These are phyloP conservation scores for Gadopsis bispinosus DNA, from an alignment of 2,797 vertebrate species.

Conservation along the genomic window DNA sequence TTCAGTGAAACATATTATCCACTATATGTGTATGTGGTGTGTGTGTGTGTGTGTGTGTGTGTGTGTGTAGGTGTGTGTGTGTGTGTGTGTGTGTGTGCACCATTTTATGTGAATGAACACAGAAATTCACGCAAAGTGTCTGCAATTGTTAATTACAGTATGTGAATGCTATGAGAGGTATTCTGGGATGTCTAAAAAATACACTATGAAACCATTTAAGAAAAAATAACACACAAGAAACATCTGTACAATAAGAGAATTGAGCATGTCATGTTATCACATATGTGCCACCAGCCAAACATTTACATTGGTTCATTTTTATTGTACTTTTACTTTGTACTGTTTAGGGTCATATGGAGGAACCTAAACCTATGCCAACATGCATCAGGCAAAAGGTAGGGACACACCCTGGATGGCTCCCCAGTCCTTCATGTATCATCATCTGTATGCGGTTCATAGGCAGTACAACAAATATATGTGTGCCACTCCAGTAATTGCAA, in stretches of 20 bases:
- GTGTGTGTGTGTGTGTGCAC: too few relatives aligned
- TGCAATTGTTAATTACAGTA: not conserved
- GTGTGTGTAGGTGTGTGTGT: too few relatives aligned
- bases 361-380: not conserved
- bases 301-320: not conserved
- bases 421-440: not conserved
- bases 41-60: too few relatives aligned
- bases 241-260: not conserved
- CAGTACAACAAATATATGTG: not conserved
- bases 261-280: not conserved
- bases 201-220: not conserved
- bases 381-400: not conserved
- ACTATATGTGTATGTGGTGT: not conserved
- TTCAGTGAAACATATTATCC: not conserved
- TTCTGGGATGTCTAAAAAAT: conserved; percentile 12
- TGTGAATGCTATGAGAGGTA: not conserved
- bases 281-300: not conserved
- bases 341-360: not conserved
- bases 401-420: not conserved
- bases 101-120: not conserved
- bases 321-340: not conserved
- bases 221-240: conserved; percentile 1
- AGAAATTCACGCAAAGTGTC: not conserved
- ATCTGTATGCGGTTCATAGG: not conserved
- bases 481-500: not conserved